Conservation (phyloP, 2,113 vertebrate genomes). For the Axis porcinus region DNA sequence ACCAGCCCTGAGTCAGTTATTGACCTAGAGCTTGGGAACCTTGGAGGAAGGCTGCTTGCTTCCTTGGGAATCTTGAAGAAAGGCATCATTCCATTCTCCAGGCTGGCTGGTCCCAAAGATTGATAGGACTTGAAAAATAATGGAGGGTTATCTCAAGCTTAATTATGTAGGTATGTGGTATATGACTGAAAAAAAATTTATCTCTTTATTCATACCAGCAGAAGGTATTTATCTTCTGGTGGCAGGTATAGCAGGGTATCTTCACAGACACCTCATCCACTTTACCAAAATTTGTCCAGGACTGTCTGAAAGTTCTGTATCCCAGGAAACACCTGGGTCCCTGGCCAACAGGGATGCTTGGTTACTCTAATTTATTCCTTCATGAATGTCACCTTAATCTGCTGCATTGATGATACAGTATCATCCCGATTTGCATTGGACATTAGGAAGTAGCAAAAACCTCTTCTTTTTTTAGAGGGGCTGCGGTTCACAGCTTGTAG, state of each 20-base stretch:
- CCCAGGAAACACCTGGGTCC: background rate
- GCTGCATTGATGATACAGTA: background rate
- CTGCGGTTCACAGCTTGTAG: background rate
- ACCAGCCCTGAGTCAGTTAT: background rate
- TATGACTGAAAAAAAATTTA: background rate
- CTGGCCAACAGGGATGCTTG: background rate
- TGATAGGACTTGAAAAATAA: conserved; percentile 10
- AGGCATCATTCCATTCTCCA: background rate
- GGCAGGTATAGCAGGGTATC: background rate
- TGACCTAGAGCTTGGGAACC: background rate
- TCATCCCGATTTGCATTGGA: background rate
- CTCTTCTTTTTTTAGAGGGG: background rate
- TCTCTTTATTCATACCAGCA: background rate
- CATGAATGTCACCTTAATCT: background rate
- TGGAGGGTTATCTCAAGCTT: background rate
- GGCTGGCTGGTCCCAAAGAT: background rate
- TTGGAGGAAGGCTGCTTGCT: background rate
- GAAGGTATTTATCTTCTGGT: background rate
- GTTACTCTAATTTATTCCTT: background rate
- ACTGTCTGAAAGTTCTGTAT: background rate
- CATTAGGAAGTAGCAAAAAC: background rate
- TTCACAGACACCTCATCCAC: background rate
- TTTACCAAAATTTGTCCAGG: background rate
- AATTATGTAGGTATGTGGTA: background rate
- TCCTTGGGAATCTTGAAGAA: background rate